Percentiles rank a stretch among this genome's conserved stretches.
phyloP scores from a whole-genome alignment of 2,113 vertebrate species.

The Cololabis saira region DNA sequence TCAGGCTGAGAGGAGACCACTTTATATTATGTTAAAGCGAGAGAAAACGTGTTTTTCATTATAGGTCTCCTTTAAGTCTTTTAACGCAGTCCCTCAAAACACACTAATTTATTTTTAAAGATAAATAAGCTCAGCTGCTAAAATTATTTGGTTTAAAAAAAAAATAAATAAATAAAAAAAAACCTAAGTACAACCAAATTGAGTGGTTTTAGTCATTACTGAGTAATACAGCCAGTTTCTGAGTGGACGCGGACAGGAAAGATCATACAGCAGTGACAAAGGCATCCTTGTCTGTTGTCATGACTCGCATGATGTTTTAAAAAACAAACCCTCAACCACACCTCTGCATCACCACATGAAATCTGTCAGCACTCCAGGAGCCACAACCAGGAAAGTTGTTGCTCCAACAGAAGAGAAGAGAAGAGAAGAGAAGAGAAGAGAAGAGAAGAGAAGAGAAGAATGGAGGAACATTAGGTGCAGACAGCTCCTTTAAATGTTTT shows the following conservation, averaged over 20 bases:
- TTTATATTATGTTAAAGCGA: too few relatives aligned
- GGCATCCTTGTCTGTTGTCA: constrained; percentile 37
- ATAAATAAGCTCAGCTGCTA: neutral
- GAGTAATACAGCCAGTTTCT: constrained; percentile 5
- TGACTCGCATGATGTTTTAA: constrained; percentile 65
- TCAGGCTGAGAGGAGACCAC: too few relatives aligned
- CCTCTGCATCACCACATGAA: constrained; percentile 44
- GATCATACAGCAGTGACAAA: constrained; percentile 21
- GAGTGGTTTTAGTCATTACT: too few relatives aligned
- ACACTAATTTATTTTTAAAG: neutral
- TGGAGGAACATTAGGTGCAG: constrained; percentile 1
- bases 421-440: neutral
- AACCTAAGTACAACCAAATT: too few relatives aligned
- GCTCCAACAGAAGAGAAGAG: neutral
- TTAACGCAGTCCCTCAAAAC: too few relatives aligned
- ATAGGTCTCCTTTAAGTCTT: too few relatives aligned
- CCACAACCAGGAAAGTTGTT: neutral
- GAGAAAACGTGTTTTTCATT: too few relatives aligned
- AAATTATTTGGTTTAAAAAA: too few relatives aligned
- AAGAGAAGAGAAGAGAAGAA: constrained; percentile 1
- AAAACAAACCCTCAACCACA: constrained; percentile 59
- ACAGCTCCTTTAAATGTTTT: constrained; percentile 42
- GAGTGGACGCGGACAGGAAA: constrained; percentile 24
- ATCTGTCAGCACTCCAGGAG: constrained; percentile 35
- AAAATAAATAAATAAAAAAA: too few relatives aligned